Evolutionary conservation across 2,888 invertebrate species (phyloP), one percentile per base, ranked within the genome.

Genomic region (Eugnorisma glareosa): DNA sequence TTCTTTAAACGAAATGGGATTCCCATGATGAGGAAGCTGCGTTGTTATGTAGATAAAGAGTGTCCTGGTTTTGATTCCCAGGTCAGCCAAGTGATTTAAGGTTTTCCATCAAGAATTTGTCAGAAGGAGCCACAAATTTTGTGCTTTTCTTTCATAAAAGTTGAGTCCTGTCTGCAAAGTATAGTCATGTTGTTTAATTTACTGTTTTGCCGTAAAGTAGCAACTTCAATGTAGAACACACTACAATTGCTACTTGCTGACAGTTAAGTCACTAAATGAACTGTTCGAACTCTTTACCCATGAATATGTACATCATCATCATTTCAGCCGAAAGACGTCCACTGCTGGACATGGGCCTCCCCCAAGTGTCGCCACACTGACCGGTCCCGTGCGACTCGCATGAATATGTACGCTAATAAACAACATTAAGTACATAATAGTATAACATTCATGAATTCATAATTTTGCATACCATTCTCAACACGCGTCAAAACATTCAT

Each of bases 401-500:
- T n/a, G n/a, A n/a, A n/a, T n/a, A n/a, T 40, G 11, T 40, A 11
- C 40, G 40, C 31, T 59, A 31, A 59, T 31, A 31, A 31, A 59
- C 18, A 10, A 59, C 18, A 59, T 8, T 31, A n/a, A n/a, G n/a
- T n/a, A 59, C 59, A 18, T 0, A 31, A 21, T 6, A 18, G 13
- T 59, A 59, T 21, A n/a, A n/a, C 21, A 59, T 59, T 59, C 48
- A 51, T 24, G 18, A 48, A 59, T 59, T 59, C 48, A 51, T 24
- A 11, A 48, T 43, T 77, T 72, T 81, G 73, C 75, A 74, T 75
- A 75, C 35, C 63, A 45, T 35, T 54, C 13, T 15, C 67, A 72
- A 51, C 64, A 18, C 40, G 8, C 45, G 70, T 81, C 83, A 86
- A 74, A 75, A 64, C 67, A 77, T 72, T 75, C 28, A 74, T 48